Evolutionary conservation across 2,888 invertebrate species (phyloP).

Genomic region (Laspeyria flexula): DNA sequence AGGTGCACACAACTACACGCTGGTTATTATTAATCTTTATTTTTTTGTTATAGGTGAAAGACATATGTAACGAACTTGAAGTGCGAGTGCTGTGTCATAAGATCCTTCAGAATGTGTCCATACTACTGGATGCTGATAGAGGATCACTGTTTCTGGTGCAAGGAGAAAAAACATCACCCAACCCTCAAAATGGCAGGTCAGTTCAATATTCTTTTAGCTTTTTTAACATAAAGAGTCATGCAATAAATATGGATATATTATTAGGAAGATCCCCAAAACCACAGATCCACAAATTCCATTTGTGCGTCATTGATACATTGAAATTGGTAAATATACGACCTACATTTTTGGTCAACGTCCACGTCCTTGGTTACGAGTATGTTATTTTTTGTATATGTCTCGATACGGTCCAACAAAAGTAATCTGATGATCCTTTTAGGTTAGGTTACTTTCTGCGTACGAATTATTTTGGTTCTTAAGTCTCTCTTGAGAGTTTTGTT

Average conservation of each 20-base stretch:
- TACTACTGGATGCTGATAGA: slow-evolving; percentile 95
- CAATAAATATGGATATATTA: too few relatives aligned
- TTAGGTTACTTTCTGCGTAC: slow-evolving; percentile 10
- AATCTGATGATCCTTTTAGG: slow-evolving; percentile 7
- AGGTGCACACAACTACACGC: too few relatives aligned
- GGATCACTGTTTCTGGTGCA: slow-evolving; percentile 97
- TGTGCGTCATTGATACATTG: too few relatives aligned
- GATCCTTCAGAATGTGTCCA: slow-evolving; percentile 97
- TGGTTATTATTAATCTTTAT: neutral
- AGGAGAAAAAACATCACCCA: slow-evolving; percentile 77
- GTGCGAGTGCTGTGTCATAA: slow-evolving; percentile 97
- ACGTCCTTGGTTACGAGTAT: too few relatives aligned
- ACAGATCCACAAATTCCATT: too few relatives aligned
- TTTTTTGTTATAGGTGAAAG: slow-evolving; percentile 90
- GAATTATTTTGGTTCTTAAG: slow-evolving; percentile 2
- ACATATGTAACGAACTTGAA: slow-evolving; percentile 98
- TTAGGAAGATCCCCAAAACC: too few relatives aligned
- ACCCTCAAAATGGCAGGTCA: slow-evolving; percentile 80
- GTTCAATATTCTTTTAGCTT: slow-evolving; percentile 20
- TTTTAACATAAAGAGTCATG: neutral
- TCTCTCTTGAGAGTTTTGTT: slow-evolving; percentile 20
- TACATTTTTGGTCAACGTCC: too few relatives aligned
- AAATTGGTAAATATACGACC: too few relatives aligned
- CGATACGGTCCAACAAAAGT: neutral
- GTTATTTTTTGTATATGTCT: neutral